These are phyloP conservation scores for Lycocorax pyrrhopterus DNA, from an alignment of 2,113 vertebrate genomes.

Conservation along the genomic window DNA sequence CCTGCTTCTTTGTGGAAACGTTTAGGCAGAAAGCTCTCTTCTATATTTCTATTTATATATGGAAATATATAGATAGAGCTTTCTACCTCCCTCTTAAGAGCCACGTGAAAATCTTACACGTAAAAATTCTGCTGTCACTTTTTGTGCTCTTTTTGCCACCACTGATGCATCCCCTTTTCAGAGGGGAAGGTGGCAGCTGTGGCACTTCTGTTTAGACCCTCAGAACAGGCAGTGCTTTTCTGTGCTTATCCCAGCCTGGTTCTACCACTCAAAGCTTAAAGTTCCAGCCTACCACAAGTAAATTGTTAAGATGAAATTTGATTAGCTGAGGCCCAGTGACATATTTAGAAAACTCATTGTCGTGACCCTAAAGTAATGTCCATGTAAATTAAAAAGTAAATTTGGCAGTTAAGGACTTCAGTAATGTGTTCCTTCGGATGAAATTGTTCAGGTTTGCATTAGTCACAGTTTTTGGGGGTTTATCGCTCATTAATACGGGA, in stretches of 20 bases:
- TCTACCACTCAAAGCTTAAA: neutral
- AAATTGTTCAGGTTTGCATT: neutral
- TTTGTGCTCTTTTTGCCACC: neutral
- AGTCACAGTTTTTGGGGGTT: neutral
- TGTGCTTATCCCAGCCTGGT: neutral
- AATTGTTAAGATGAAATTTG: conserved; percentile 19
- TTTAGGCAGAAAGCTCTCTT: neutral
- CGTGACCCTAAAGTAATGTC: neutral
- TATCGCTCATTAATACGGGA: neutral
- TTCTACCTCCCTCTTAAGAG: neutral
- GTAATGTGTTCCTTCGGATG: neutral
- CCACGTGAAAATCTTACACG: neutral
- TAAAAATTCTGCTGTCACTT: neutral
- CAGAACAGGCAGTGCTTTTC: neutral
- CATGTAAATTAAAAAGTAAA: neutral
- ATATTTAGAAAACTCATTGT: neutral
- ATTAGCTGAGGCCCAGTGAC: neutral
- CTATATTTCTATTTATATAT: neutral
- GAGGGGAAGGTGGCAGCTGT: neutral
- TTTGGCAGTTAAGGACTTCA: neutral
- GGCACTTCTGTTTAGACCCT: neutral
- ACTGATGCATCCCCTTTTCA: neutral
- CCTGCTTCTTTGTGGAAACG: neutral
- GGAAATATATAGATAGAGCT: neutral
- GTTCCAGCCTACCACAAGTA: neutral